Conservation (phyloP, 1,140 invertebrate genomes). For the Drosophila dunni region DNA sequence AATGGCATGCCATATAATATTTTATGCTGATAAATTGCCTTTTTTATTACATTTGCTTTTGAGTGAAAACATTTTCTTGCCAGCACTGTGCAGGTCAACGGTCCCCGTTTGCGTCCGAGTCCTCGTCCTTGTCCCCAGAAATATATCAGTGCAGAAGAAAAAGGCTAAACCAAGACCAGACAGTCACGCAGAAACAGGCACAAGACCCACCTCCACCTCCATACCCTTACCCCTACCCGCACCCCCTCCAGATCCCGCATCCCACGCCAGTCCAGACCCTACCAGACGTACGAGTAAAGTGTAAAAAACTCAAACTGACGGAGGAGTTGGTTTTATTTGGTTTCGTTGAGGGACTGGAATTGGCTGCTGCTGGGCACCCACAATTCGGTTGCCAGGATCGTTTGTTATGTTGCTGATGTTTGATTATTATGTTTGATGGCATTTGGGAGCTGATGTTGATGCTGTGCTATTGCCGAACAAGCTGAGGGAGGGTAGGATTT, state of each 20-base stretch:
- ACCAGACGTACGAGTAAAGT: conserved; percentile 33
- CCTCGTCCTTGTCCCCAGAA: conserved; percentile 33
- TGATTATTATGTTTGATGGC: conserved; percentile 83
- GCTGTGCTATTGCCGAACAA: too few relatives aligned
- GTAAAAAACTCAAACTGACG: conserved; percentile 34
- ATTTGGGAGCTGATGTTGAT: conserved; percentile 50
- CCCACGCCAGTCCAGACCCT: too few relatives aligned
- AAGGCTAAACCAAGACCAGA: conserved; percentile 40
- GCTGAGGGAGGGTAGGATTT: too few relatives aligned
- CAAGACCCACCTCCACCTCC: not conserved
- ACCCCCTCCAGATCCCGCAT: too few relatives aligned
- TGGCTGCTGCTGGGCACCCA: conserved; percentile 52
- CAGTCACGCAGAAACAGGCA: conserved; percentile 12
- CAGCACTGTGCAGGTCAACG: conserved; percentile 66
- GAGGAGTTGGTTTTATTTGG: conserved; percentile 20
- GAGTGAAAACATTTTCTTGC: conserved; percentile 81
- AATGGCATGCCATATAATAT: conserved; percentile 83
- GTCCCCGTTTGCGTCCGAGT: conserved; percentile 21
- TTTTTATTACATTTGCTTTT: conserved; percentile 83
- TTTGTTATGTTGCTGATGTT: conserved; percentile 83
- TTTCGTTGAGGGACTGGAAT: conserved; percentile 26
- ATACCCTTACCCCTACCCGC: too few relatives aligned
- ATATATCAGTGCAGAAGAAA: conserved; percentile 55
- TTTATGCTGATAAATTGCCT: conserved; percentile 83
- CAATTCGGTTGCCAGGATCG: conserved; percentile 72